A percentile compares a stretch with the other conserved stretches of the same genome.
phyloP scores from a whole-genome alignment of 53 echinoderm and acorn worm species.

The Henricia sp. region DNA sequence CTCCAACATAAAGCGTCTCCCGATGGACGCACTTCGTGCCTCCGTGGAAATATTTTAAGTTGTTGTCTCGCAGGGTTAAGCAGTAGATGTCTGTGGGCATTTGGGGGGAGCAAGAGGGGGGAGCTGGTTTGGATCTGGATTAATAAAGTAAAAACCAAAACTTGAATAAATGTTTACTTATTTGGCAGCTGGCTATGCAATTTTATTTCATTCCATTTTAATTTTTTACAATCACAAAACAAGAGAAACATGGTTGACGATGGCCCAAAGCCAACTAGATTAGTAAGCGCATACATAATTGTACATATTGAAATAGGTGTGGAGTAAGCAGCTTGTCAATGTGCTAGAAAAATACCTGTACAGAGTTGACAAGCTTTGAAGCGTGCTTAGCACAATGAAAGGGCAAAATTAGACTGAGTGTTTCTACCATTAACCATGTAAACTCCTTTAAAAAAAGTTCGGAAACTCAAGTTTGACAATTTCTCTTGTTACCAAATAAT shows the following conservation, averaged over 20 bases:
- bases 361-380: slow-evolving; percentile 22
- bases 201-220: slow-evolving; percentile 29
- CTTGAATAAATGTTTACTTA: background rate
- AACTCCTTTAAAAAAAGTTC: no score
- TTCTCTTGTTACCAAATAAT: no score
- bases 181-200: slow-evolving; percentile 64
- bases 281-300: slow-evolving; percentile 36
- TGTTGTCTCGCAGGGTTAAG: no score
- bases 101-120: no score
- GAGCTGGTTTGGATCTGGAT: background rate
- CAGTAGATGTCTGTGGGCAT: no score
- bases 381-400: slow-evolving; percentile 53
- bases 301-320: slow-evolving; percentile 42
- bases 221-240: slow-evolving; percentile 32
- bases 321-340: background rate
- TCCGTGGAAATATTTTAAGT: no score
- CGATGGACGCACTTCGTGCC: no score
- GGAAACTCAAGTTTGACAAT: no score
- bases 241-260: slow-evolving; percentile 11
- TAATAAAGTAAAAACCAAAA: background rate
- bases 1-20: no score
- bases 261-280: slow-evolving; percentile 1
- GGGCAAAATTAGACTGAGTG: no score
- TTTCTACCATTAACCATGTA: no score
- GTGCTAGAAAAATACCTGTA: slow-evolving; percentile 23